Percentiles rank a stretch among this genome's conserved stretches.
Conservation (phyloP, 2,797 vertebrate species). For the Enteromius fasciolatus region DNA sequence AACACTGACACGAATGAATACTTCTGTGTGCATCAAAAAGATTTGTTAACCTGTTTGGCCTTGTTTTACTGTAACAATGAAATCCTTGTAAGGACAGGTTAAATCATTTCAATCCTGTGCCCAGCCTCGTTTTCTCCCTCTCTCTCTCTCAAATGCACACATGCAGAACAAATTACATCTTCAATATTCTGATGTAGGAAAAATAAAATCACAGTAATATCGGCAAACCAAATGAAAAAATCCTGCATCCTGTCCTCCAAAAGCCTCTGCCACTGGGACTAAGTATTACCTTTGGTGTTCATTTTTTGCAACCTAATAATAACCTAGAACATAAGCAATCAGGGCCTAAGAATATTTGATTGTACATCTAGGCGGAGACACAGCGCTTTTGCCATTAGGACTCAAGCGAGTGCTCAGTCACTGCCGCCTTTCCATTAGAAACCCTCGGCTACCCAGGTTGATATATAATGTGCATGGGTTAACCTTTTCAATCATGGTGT, state of each 20-base stretch:
- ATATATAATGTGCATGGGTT: slow-evolving; percentile 99
- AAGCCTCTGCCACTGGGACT: slow-evolving; percentile 65
- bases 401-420: slow-evolving; percentile 91
- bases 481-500: slow-evolving; percentile 99
- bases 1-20: not conserved
- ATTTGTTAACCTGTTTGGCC: slow-evolving; percentile 25
- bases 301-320: slow-evolving; percentile 95
- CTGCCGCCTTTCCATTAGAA: slow-evolving; percentile 98
- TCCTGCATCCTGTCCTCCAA: slow-evolving; percentile 58
- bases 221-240: slow-evolving; percentile 67
- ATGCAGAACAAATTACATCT: slow-evolving; percentile 59
- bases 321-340: slow-evolving; percentile 96
- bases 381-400: slow-evolving; percentile 97
- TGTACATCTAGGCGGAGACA: slow-evolving; percentile 95
- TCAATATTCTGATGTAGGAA: slow-evolving; percentile 54
- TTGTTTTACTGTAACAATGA: slow-evolving; percentile 50
- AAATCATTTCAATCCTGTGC: slow-evolving; percentile 41
- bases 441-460: slow-evolving; percentile 93
- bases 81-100: slow-evolving; percentile 31
- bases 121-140: slow-evolving; percentile 10
- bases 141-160: slow-evolving; percentile 8
- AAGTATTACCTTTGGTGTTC: slow-evolving; percentile 73
- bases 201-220: slow-evolving; percentile 70
- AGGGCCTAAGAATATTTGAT: slow-evolving; percentile 99
- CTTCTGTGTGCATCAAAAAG: not conserved